Percentiles rank a stretch among this genome's conserved stretches.
These are phyloP conservation scores for Lysandra bellargus DNA, from an alignment of 2,888 invertebrate species.

Conservation along the genomic window DNA sequence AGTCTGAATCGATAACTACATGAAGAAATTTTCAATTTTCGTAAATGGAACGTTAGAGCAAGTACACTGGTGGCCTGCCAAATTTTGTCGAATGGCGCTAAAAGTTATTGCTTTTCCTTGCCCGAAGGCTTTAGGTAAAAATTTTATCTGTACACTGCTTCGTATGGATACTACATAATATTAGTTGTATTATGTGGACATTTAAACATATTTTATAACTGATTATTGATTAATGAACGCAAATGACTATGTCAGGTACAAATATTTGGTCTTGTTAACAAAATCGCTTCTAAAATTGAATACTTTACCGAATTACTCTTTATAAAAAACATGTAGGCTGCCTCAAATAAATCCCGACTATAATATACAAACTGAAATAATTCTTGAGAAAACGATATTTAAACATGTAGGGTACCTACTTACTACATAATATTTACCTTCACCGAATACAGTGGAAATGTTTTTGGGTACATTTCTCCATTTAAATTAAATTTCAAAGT, in stretches of 20 bases:
- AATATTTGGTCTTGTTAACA: no score
- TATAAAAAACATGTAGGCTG: no score
- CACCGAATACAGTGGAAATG: not conserved
- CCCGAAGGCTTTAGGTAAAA: not conserved
- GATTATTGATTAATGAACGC: no score
- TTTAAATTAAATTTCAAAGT: constrained; percentile 11
- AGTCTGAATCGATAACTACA: not conserved
- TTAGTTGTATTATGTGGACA: no score
- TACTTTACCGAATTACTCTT: no score
- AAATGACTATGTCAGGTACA: no score
- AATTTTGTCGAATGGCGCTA: constrained; percentile 15
- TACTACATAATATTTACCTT: not conserved
- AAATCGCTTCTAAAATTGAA: no score
- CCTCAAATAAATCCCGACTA: no score
- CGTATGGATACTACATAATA: no score
- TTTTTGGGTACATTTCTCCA: not conserved
- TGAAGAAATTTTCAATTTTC: constrained; percentile 7
- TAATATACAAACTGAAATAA: not conserved
- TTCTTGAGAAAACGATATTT: not conserved
- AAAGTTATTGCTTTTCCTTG: constrained; percentile 18
- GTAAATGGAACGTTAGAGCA: constrained; percentile 18
- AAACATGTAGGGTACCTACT: not conserved
- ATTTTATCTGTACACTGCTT: no score
- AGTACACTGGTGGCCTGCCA: constrained; percentile 8
- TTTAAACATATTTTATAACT: no score